These are phyloP conservation scores for Diadophis punctatus DNA, from an alignment of 2,113 vertebrate genomes.

Conservation along the genomic window DNA sequence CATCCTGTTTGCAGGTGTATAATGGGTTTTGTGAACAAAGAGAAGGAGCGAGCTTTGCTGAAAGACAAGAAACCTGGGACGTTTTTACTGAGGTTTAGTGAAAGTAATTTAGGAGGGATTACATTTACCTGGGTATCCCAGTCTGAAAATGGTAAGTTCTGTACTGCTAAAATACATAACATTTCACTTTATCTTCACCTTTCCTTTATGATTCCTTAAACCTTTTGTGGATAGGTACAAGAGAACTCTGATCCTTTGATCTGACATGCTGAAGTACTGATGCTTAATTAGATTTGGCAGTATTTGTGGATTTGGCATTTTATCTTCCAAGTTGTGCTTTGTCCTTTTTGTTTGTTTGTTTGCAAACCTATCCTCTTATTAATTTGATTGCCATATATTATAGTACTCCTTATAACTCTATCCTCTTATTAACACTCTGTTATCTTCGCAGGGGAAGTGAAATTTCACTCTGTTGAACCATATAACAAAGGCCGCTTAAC, in stretches of 20 bases:
- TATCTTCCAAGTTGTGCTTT: not conserved
- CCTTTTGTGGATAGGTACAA: not conserved
- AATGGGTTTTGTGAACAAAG: constrained; percentile 98
- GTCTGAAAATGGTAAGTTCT: constrained; percentile 77
- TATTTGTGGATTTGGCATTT: not conserved
- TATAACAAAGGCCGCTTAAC: constrained; percentile 90
- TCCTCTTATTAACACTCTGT: not conserved
- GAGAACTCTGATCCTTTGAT: not conserved
- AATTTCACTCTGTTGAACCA: constrained; percentile 92
- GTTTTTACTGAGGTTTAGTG: constrained; percentile 92
- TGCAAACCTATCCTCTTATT: not conserved
- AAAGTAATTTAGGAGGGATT: constrained; percentile 94
- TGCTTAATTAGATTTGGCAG: not conserved
- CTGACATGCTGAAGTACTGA: not conserved
- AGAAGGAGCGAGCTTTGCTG: constrained; percentile 85
- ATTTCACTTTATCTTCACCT: not conserved
- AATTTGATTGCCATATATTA: not conserved
- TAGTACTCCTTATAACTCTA: not conserved
- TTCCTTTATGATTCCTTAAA: not conserved
- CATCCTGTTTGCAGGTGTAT: constrained; percentile 74
- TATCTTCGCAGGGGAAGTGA: constrained; percentile 77
- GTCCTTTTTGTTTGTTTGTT: not conserved
- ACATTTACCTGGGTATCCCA: constrained; percentile 97
- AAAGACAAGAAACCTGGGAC: constrained; percentile 89
- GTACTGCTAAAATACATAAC: not conserved